A percentile compares a stretch with the other conserved stretches of the same genome.
phyloP scores from a whole-genome alignment of 2,113 vertebrate species.

The Hemibagrus wyckioides region DNA sequence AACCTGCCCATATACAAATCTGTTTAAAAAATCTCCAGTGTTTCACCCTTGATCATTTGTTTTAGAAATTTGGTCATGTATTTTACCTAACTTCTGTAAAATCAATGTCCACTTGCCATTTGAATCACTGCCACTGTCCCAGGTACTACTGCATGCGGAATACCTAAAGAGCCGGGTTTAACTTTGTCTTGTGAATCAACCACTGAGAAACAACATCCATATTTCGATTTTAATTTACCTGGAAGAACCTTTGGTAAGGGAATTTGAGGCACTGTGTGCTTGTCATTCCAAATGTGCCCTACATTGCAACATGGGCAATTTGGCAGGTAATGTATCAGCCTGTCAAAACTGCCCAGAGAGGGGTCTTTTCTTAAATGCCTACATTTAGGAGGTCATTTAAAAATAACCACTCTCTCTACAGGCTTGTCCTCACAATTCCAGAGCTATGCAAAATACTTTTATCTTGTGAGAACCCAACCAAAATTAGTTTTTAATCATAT shows the following conservation, averaged over 20 bases:
- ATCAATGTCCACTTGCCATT: background rate
- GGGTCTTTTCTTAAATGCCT: constrained; percentile 20
- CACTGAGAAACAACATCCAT: background rate
- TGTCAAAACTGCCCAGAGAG: constrained; percentile 34
- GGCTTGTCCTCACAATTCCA: background rate
- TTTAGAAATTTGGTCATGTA: background rate
- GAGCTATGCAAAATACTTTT: background rate
- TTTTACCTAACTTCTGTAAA: background rate
- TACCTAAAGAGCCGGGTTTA: background rate
- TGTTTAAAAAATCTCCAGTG: background rate
- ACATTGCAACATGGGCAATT: background rate
- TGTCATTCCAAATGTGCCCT: constrained; percentile 9
- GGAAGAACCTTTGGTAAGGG: background rate
- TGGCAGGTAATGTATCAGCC: constrained; percentile 33
- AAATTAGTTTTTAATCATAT: background rate
- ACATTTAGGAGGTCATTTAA: constrained; percentile 37
- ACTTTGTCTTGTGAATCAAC: background rate
- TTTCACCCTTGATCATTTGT: background rate
- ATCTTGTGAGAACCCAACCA: background rate
- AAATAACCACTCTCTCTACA: constrained; percentile 15
- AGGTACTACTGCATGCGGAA: background rate
- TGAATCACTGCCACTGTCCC: background rate
- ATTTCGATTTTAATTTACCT: background rate
- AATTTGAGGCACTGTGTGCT: background rate
- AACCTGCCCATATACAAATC: background rate